phyloP scores from a whole-genome alignment of 2,113 vertebrate species.

The Eidolon helvum region DNA sequence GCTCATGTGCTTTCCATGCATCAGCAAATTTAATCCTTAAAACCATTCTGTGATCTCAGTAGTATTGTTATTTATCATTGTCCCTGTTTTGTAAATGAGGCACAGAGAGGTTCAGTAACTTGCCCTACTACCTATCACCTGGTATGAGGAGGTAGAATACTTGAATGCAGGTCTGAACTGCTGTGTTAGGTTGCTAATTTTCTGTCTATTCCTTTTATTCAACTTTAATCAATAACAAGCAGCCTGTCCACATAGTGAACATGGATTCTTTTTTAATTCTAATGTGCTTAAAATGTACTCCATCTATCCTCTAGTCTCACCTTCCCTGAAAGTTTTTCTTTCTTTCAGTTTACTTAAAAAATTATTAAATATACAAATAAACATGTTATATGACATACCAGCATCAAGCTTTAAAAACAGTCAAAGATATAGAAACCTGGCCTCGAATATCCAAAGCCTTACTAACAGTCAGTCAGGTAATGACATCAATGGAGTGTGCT shows the following conservation, averaged over 20 bases:
- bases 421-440: neutral
- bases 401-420: neutral
- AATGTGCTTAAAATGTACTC: neutral
- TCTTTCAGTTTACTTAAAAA: neutral
- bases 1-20: neutral
- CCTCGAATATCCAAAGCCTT: rapidly evolving
- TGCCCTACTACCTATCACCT: neutral
- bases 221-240: neutral
- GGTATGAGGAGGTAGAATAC: neutral
- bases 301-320: neutral
- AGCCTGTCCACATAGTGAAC: neutral
- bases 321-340: neutral
- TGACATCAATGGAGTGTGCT: neutral
- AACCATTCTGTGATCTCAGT: neutral
- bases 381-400: neutral
- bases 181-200: neutral
- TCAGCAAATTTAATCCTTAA: neutral
- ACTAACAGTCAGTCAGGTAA: neutral
- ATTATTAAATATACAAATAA: neutral
- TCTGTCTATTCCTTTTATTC: neutral
- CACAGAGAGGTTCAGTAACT: neutral
- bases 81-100: neutral
- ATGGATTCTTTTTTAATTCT: neutral
- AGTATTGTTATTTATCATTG: neutral
- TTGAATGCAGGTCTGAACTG: neutral